phyloP scores from a whole-genome alignment of 1,140 invertebrate species.

The Drosophila repleta region DNA sequence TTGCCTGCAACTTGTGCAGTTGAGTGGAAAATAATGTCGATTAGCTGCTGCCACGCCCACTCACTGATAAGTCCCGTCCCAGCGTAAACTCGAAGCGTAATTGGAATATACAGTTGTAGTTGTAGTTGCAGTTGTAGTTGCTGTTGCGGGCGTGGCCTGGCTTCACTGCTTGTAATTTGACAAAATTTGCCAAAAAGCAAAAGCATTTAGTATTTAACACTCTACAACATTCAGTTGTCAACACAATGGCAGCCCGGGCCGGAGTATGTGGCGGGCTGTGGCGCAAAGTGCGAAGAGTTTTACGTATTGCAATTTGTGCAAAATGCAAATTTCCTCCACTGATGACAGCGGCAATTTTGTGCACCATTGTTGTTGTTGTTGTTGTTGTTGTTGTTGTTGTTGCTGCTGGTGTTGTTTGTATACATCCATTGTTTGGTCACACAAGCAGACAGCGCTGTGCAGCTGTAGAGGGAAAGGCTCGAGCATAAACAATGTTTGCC shows the following conservation, averaged over 20 bases:
- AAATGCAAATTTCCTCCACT: conserved; percentile 81
- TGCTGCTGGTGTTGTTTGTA: conserved; percentile 54
- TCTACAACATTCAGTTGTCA: conserved; percentile 20
- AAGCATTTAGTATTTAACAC: conserved; percentile 43
- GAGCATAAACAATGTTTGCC: too few species aligned
- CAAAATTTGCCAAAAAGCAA: conserved; percentile 23
- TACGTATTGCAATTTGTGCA: conserved; percentile 81
- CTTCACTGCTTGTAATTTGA: conserved; percentile 18
- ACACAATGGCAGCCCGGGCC: not conserved
- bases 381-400: conserved; percentile 16
- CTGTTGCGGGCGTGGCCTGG: conserved; percentile 9
- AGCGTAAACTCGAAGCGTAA: conserved; percentile 27
- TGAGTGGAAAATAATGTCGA: conserved; percentile 67
- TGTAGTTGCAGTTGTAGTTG: too few species aligned
- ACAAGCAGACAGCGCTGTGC: conserved; percentile 15
- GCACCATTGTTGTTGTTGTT: conserved; percentile 62
- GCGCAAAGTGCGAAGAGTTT: conserved; percentile 47
- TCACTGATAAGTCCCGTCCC: conserved; percentile 49
- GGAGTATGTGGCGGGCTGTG: not conserved
- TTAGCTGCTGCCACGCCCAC: conserved; percentile 58
- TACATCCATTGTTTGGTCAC: conserved; percentile 62
- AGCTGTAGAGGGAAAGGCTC: not conserved
- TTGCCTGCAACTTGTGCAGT: conserved; percentile 32
- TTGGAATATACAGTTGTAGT: conserved; percentile 33
- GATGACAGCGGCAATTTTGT: conserved; percentile 80